Base-by-base conservation (phyloP, 2,113 vertebrate species). In the Oncorhynchus nerka region DNA sequence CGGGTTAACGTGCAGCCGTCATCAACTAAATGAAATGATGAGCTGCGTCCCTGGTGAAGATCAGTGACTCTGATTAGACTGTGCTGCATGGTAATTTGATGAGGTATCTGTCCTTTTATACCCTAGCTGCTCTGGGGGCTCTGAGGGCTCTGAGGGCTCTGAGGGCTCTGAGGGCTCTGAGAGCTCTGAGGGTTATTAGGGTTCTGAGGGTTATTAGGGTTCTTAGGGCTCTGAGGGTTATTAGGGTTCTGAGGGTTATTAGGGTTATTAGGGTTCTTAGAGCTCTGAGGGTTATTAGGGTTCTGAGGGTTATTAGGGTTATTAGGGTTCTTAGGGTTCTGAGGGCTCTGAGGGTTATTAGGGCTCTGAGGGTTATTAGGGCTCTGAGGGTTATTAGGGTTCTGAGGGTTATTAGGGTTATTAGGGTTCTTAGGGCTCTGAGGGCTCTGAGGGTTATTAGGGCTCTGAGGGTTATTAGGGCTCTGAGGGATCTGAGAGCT, bases 81-180 rank as follows among this genome's bases (percentile, higher is more conserved):
- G 75, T 3, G 67, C 80, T 78, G 83, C 81, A 94, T 95, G 87
- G 91, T 95, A 96, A 93, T 95, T 94, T 94, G 87, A 95, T 92
- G 86, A 86, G 34, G 80, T 81, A 79, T 87, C 89, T 88, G 91
- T 92, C 92, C 92, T 94, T 92, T 93, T 89, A 87, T 87, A 92
- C 93, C 79, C 84, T 70, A 72, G 73, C 76, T 90, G 82, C 81
- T 86, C 73, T 51, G 1, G 39, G 7, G 2, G 7, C 2, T 45
- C 39, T 45, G 39, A 45, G 8, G 39, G 39, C 8, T 11, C 8
- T 45, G 8, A 45, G 0, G 8, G 39, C 1, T 45, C 8, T 45
- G 39, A 45, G 0, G 8, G 39, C 2, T 39, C 8, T 45, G 8
- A 39, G 1, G 34, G 7, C 0, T 9, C 39, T 9, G 39, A 39